These are phyloP conservation scores for Atrina japonica DNA, from an alignment of 2,888 invertebrate genomes.

Conservation along the genomic window DNA sequence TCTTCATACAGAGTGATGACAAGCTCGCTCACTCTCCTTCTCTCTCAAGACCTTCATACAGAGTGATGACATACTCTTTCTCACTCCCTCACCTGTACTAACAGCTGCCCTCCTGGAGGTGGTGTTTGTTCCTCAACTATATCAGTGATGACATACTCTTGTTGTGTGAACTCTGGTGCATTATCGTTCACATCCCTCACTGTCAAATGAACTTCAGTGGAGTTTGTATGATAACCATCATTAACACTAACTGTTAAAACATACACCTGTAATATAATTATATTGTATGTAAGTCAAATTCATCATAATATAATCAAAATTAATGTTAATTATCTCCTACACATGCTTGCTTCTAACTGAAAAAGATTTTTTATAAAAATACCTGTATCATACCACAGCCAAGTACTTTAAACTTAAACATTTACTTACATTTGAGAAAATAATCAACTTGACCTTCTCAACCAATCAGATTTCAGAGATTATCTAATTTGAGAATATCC, in stretches of 20 bases:
- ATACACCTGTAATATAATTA: slow-evolving; percentile 82
- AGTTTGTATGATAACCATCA: slow-evolving; percentile 94
- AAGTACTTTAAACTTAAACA: neutral
- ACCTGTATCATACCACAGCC: neutral
- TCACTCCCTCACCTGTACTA: slow-evolving; percentile 64
- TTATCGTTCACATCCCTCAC: slow-evolving; percentile 98
- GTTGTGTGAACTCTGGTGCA: slow-evolving; percentile 93
- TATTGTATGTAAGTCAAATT: too few relatives aligned
- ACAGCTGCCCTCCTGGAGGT: slow-evolving; percentile 52
- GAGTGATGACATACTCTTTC: too few relatives aligned
- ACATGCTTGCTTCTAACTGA: neutral
- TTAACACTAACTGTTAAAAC: slow-evolving; percentile 74
- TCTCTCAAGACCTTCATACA: too few relatives aligned
- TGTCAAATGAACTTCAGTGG: slow-evolving; percentile 74
- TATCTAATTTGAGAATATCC: too few relatives aligned
- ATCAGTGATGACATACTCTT: slow-evolving; percentile 61
- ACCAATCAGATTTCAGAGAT: too few relatives aligned
- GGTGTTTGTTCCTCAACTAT: slow-evolving; percentile 68
- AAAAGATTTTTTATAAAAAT: neutral
- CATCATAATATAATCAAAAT: too few relatives aligned
- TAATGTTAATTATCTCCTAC: neutral
- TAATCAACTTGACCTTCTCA: too few relatives aligned
- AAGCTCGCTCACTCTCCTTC: too few relatives aligned
- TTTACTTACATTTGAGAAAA: neutral
- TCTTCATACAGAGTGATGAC: too few relatives aligned